A percentile compares a stretch with the other conserved stretches of the same genome.
These are phyloP conservation scores for Xiphorhynchus elegans DNA, from an alignment of 2,113 vertebrate species.

Conservation along the genomic window DNA sequence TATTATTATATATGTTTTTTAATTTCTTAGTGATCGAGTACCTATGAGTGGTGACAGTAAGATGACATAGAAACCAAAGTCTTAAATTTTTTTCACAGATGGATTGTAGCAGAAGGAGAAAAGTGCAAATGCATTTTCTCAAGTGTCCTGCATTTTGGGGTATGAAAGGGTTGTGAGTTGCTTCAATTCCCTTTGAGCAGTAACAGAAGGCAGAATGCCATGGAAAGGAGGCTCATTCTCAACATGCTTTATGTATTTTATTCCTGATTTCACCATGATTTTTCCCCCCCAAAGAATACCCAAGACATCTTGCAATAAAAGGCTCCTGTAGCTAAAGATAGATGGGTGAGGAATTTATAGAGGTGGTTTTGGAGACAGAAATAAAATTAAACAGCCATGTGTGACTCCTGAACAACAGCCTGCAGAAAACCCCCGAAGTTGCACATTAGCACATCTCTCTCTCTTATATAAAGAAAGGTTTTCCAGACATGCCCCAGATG, in stretches of 20 bases:
- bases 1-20: conserved; percentile 18
- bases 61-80: conserved; percentile 37
- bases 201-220: conserved; percentile 40
- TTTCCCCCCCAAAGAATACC: neutral
- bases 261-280: neutral
- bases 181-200: conserved; percentile 16
- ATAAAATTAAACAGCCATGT: conserved; percentile 41
- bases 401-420: conserved; percentile 57
- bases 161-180: conserved; percentile 18
- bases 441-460: conserved; percentile 37
- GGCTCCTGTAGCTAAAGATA: conserved; percentile 22
- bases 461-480: conserved; percentile 26
- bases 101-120: conserved; percentile 63
- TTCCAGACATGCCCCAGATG: conserved; percentile 45
- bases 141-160: conserved; percentile 31
- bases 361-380: conserved; percentile 22
- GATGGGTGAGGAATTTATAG: conserved; percentile 44
- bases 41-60: conserved; percentile 39
- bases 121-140: conserved; percentile 66
- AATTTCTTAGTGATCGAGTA: conserved; percentile 10
- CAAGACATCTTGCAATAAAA: conserved; percentile 19
- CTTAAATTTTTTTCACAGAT: conserved; percentile 67
- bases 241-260: neutral
- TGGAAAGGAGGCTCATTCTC: neutral
- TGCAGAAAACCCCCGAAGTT: conserved; percentile 37